These are phyloP conservation scores for Reticulitermes lucifugus DNA, from an alignment of 2,888 invertebrate species.

Conservation along the genomic window DNA sequence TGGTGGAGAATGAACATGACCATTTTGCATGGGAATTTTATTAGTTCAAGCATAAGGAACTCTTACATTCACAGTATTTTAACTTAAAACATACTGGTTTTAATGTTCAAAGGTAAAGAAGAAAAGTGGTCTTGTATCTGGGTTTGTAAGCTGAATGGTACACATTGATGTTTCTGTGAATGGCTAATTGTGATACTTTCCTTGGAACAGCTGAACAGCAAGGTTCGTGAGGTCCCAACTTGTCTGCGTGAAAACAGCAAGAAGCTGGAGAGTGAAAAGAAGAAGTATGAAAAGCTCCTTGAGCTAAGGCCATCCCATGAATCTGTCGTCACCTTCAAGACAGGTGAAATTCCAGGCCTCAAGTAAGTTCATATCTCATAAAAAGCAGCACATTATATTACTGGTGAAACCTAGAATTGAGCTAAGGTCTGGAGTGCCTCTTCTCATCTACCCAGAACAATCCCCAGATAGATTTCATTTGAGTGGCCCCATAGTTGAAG, in stretches of 20 bases:
- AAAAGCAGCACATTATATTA: neutral
- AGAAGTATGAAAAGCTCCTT: slow-evolving; percentile 75
- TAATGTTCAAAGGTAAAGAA: no score
- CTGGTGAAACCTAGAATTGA: neutral
- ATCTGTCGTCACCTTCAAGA: slow-evolving; percentile 71
- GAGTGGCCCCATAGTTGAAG: no score
- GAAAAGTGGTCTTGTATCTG: no score
- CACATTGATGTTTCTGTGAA: neutral
- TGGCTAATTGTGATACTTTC: neutral
- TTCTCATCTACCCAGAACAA: no score
- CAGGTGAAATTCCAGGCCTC: slow-evolving; percentile 74
- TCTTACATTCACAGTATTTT: no score
- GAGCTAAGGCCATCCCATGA: slow-evolving; percentile 77
- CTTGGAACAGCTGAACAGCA: slow-evolving; percentile 67
- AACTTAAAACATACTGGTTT: no score
- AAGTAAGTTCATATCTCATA: slow-evolving; percentile 56
- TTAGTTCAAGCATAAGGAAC: no score
- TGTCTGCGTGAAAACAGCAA: slow-evolving; percentile 72
- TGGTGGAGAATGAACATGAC: no score
- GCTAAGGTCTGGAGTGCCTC: no score
- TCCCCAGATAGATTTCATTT: no score
- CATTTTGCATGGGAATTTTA: no score
- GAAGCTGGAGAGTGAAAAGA: slow-evolving; percentile 72
- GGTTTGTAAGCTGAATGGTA: no score
- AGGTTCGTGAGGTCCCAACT: slow-evolving; percentile 77